These are phyloP conservation scores for Pristionchus pacificus DNA, from an alignment of 1,140 invertebrate species.

Conservation along the genomic window DNA sequence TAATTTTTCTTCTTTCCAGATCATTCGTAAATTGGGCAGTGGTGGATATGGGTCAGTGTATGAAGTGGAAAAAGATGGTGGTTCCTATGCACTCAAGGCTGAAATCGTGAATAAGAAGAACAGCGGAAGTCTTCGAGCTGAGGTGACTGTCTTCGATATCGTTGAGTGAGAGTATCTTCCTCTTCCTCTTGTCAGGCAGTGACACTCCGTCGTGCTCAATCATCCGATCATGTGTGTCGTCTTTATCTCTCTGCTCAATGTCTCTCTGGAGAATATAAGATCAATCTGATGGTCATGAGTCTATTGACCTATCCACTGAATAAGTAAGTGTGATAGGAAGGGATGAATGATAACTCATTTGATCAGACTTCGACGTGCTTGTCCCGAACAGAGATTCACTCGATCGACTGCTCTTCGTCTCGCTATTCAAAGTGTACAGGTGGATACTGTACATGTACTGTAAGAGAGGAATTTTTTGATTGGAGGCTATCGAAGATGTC, in stretches of 20 bases:
- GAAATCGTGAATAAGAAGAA: background rate
- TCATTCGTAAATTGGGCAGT: background rate
- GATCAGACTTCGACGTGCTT: background rate
- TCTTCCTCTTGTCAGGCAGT: background rate
- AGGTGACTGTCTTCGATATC: background rate
- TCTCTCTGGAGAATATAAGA: background rate
- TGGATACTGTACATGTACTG: background rate
- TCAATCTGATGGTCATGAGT: background rate
- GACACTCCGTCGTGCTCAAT: background rate
- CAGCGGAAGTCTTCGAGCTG: background rate
- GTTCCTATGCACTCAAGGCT: background rate
- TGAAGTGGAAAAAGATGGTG: background rate
- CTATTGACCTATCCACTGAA: background rate
- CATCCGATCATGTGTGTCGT: background rate
- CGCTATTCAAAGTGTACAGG: background rate
- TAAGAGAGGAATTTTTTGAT: background rate
- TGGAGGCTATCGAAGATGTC: background rate
- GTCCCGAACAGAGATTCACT: background rate
- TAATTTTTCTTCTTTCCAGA: background rate
- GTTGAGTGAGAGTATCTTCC: background rate
- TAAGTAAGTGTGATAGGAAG: too few species aligned
- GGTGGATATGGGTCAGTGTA: background rate
- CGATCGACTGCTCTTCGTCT: background rate
- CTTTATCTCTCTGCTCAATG: background rate
- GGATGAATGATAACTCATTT: too few species aligned